Percentiles rank a stretch among this genome's conserved stretches.
Evolutionary conservation across 2,113 vertebrate species (phyloP).

Genomic region (Delphinapterus leucas): DNA sequence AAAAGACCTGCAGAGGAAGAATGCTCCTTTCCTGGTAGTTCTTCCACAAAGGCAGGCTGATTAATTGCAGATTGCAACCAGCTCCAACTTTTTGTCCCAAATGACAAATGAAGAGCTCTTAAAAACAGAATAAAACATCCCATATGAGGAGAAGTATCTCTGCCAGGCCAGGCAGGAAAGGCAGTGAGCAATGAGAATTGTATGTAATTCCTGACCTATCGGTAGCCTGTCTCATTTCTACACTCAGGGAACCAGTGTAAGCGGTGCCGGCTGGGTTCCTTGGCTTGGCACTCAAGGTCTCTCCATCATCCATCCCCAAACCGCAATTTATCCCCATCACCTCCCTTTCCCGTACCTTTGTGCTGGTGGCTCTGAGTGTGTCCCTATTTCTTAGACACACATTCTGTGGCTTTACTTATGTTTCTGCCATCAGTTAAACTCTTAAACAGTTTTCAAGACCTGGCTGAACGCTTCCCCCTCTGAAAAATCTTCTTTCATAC

Average conservation of each 20-base stretch:
- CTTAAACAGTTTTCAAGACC: neutral
- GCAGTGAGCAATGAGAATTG: slow-evolving; percentile 69
- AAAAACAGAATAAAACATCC: slow-evolving; percentile 84
- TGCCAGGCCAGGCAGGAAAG: slow-evolving; percentile 72
- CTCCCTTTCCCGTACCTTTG: neutral
- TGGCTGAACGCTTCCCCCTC: neutral
- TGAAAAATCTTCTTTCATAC: neutral
- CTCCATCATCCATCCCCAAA: neutral
- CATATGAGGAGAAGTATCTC: slow-evolving; percentile 73
- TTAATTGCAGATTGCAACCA: slow-evolving; percentile 76
- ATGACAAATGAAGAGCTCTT: slow-evolving; percentile 85
- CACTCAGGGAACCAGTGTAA: neutral
- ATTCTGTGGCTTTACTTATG: neutral
- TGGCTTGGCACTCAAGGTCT: neutral
- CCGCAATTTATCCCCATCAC: fast-evolving
- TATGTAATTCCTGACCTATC: slow-evolving; percentile 69
- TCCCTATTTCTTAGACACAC: neutral
- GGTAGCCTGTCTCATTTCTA: slow-evolving; percentile 19
- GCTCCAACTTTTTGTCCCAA: slow-evolving; percentile 79
- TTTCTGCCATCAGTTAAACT: neutral
- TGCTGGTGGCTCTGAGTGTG: neutral
- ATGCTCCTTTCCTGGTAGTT: slow-evolving; percentile 64
- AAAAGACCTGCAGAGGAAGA: slow-evolving; percentile 70
- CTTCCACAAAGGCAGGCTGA: slow-evolving; percentile 72
- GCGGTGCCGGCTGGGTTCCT: neutral